phyloP scores from a whole-genome alignment of 2,113 vertebrate genomes.

The Pachypanchax playfairii region DNA sequence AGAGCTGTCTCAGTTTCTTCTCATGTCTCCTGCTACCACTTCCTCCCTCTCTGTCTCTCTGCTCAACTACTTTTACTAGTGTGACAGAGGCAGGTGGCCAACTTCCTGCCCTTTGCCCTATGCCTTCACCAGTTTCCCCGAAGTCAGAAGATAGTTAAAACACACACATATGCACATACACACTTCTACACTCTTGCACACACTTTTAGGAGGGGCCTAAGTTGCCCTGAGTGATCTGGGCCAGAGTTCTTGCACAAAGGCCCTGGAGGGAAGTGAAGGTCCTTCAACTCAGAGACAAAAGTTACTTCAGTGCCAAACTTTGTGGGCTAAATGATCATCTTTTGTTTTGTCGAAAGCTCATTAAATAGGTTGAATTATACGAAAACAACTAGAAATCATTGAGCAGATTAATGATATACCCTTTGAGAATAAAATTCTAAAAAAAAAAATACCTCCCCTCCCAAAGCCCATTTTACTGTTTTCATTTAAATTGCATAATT shows the following conservation, averaged over 20 bases:
- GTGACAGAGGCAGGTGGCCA: slow-evolving; percentile 78
- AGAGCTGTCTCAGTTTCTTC: slow-evolving; percentile 20
- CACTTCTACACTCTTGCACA: slow-evolving; percentile 36
- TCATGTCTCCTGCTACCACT: slow-evolving; percentile 39
- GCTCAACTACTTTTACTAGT: slow-evolving; percentile 54
- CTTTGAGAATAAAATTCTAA: not conserved
- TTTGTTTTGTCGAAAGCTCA: slow-evolving; percentile 8
- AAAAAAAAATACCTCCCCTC: too few species aligned
- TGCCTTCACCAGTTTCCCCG: slow-evolving; percentile 71
- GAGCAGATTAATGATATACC: too few species aligned
- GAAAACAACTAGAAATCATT: slow-evolving; percentile 7
- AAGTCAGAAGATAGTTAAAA: slow-evolving; percentile 63
- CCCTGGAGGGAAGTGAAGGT: slow-evolving; percentile 64
- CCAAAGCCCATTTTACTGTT: not conserved
- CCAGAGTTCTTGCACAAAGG: slow-evolving; percentile 73
- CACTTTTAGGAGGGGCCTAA: slow-evolving; percentile 70
- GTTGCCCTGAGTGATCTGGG: slow-evolving; percentile 78
- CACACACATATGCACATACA: slow-evolving; percentile 31
- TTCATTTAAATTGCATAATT: slow-evolving; percentile 4
- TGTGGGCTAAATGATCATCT: slow-evolving; percentile 38
- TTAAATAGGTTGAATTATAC: too few species aligned
- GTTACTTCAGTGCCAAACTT: slow-evolving; percentile 59
- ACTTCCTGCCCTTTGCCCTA: slow-evolving; percentile 79
- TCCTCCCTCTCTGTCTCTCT: slow-evolving; percentile 55
- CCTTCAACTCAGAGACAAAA: slow-evolving; percentile 58